These are phyloP conservation scores for Drosophila albomicans DNA, from an alignment of 1,140 invertebrate genomes.

Conservation along the genomic window DNA sequence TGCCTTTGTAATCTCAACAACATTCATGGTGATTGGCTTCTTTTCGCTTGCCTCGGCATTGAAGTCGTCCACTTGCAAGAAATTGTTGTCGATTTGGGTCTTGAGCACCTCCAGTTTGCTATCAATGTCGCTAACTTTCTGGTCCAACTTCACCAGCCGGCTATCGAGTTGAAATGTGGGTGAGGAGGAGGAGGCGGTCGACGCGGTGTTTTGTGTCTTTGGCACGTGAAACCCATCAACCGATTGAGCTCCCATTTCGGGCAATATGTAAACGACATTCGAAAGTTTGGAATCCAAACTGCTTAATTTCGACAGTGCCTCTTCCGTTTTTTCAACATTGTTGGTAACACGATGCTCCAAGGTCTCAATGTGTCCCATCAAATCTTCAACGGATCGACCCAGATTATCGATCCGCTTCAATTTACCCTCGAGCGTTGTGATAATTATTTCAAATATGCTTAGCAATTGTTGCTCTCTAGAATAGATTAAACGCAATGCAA, in stretches of 20 bases:
- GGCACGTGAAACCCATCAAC: conserved; percentile 41
- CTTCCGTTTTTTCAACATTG: conserved; percentile 93
- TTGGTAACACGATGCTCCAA: conserved; percentile 92
- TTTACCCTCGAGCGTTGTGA: conserved; percentile 94
- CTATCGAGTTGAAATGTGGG: conserved; percentile 86
- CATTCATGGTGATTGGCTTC: conserved; percentile 92
- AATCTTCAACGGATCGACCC: conserved; percentile 93
- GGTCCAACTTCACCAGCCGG: conserved; percentile 89
- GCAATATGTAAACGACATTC: conserved; percentile 81
- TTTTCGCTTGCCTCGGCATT: conserved; percentile 94
- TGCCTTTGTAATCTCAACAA: conserved; percentile 91
- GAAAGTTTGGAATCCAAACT: conserved; percentile 90
- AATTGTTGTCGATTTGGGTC: conserved; percentile 92
- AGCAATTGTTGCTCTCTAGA: conserved; percentile 94
- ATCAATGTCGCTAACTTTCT: conserved; percentile 93
- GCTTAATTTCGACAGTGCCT: conserved; percentile 90
- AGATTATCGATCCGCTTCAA: conserved; percentile 94
- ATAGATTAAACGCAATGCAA: conserved; percentile 1
- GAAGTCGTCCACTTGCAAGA: conserved; percentile 91
- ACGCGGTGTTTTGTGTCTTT: conserved; percentile 46
- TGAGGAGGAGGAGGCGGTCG: conserved; percentile 7
- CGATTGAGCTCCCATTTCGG: conserved; percentile 8
- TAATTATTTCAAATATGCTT: conserved; percentile 94
- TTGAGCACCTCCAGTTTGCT: conserved; percentile 91
- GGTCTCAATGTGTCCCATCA: conserved; percentile 92